A percentile compares a stretch with the other conserved stretches of the same genome.
Conservation (phyloP, 1,140 invertebrate species). For the Nephotettix cincticeps region DNA sequence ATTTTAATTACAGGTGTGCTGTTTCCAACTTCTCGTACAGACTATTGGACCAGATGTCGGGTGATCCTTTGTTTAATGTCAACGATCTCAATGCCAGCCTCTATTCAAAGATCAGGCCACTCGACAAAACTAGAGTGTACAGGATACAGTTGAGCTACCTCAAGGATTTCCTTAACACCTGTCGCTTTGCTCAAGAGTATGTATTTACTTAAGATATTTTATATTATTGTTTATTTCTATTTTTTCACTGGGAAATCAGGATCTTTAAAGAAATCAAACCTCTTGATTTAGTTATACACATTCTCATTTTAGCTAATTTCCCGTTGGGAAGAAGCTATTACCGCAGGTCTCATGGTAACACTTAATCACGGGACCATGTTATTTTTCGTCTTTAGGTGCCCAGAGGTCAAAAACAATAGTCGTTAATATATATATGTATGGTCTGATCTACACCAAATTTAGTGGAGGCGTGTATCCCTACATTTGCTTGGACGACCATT, state of each 20-base stretch:
- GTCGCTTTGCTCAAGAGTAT: slow-evolving; percentile 63
- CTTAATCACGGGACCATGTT: too few species aligned
- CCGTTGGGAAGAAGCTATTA: too few species aligned
- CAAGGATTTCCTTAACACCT: slow-evolving; percentile 66
- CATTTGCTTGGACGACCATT: too few species aligned
- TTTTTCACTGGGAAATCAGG: not conserved
- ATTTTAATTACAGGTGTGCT: slow-evolving; percentile 58
- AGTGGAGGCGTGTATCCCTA: too few species aligned
- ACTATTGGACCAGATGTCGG: slow-evolving; percentile 72
- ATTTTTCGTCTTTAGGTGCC: too few species aligned
- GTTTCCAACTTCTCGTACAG: slow-evolving; percentile 82
- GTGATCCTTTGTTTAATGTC: slow-evolving; percentile 78
- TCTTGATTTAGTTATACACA: too few species aligned
- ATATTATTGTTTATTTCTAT: not conserved
- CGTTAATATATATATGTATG: too few species aligned
- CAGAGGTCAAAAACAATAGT: too few species aligned
- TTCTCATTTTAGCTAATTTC: too few species aligned
- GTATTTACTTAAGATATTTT: too few species aligned
- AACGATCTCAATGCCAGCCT: slow-evolving; percentile 67
- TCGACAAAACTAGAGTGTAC: slow-evolving; percentile 60
- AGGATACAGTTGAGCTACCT: slow-evolving; percentile 66
- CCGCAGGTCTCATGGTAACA: too few species aligned
- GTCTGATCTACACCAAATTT: too few species aligned
- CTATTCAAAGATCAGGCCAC: slow-evolving; percentile 59
- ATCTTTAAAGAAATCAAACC: not conserved